phyloP scores from a whole-genome alignment of 2,888 invertebrate genomes.

The Nezara viridula region DNA sequence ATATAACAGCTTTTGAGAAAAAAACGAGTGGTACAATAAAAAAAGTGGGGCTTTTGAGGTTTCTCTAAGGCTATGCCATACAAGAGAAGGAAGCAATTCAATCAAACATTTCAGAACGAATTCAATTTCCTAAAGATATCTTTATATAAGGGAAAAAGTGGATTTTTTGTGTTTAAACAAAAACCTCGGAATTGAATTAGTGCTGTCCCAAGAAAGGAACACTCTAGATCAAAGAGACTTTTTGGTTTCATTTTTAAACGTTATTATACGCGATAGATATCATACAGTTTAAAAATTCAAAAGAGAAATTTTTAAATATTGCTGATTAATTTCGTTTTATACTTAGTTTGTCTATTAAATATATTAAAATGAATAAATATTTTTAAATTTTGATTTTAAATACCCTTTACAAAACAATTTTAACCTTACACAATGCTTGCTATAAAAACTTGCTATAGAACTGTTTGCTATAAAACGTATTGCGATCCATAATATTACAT shows the following conservation, averaged over 20 bases:
- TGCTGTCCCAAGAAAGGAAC: background rate
- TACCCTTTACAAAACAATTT: too few relatives aligned
- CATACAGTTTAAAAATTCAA: background rate
- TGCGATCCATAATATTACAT: too few relatives aligned
- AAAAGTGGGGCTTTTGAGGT: background rate
- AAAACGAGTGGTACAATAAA: background rate
- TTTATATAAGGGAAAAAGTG: background rate
- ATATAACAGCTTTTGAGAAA: background rate
- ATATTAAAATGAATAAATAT: too few relatives aligned
- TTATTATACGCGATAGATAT: background rate
- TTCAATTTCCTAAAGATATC: background rate
- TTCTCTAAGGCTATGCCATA: background rate
- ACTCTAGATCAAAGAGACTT: background rate
- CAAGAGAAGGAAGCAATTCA: background rate
- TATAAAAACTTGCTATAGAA: too few relatives aligned
- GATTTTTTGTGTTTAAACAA: background rate
- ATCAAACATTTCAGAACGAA: constrained; percentile 7
- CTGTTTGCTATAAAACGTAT: too few relatives aligned
- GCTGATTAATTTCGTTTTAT: too few relatives aligned
- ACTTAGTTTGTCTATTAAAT: too few relatives aligned
- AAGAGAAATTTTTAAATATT: too few relatives aligned
- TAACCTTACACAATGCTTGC: too few relatives aligned
- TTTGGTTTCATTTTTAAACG: background rate
- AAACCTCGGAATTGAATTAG: background rate
- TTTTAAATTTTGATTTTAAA: too few relatives aligned